A percentile compares a stretch with the other conserved stretches of the same genome.
phyloP scores from a whole-genome alignment of 2,888 invertebrate species.

The Anagyrus pseudococci region DNA sequence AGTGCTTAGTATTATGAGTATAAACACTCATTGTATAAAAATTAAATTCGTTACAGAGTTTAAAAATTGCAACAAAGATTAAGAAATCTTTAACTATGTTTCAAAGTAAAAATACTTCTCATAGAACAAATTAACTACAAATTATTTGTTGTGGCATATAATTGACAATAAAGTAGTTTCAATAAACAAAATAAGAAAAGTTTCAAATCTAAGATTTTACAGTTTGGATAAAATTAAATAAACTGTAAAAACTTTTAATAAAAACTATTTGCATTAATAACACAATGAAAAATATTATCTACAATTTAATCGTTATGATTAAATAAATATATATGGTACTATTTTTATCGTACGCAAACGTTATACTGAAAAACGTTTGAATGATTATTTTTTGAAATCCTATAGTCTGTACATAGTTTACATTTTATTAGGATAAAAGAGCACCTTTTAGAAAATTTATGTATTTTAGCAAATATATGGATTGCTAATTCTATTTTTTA shows the following conservation, averaged over 20 bases:
- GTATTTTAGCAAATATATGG: background rate
- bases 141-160: background rate
- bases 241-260: conserved; percentile 5
- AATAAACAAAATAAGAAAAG: too few relatives aligned
- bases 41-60: conserved; percentile 5
- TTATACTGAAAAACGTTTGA: conserved; percentile 9
- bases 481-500: conserved; percentile 7
- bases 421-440: conserved; percentile 23
- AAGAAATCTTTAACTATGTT: too few relatives aligned
- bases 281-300: conserved; percentile 22
- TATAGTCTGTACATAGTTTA: conserved; percentile 32
- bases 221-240: background rate
- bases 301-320: conserved; percentile 22
- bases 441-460: conserved; percentile 17
- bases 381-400: conserved; percentile 13
- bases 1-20: conserved; percentile 26
- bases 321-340: conserved; percentile 9
- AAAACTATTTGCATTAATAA: conserved; percentile 4
- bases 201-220: background rate
- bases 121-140: too few relatives aligned
- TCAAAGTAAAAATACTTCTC: too few relatives aligned
- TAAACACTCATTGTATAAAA: conserved; percentile 24
- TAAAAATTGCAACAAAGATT: background rate
- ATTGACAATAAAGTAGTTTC: conserved; percentile 1
- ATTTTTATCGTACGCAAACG: conserved; percentile 11